Base-by-base conservation (phyloP, 2,113 vertebrate species). In the Electrona antarctica region DNA sequence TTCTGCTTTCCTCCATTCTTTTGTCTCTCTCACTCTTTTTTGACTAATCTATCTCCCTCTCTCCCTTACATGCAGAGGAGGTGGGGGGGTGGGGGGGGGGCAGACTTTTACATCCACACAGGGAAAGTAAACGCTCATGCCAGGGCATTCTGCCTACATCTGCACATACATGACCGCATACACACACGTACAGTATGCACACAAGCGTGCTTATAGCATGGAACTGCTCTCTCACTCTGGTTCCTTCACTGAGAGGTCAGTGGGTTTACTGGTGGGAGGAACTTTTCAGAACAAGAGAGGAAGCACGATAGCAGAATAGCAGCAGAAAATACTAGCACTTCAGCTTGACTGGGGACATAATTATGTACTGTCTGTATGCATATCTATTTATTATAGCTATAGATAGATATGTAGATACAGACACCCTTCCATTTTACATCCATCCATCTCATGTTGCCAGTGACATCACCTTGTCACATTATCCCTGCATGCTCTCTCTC, bases 211-310 rank as follows among this genome's bases (percentile, higher is more conserved):
- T 28, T 15, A 85, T 79, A 84, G 86, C 80, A 78, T 77, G 81
- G 80, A 83, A 85, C 85, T 86, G 83, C 85, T 87, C 74, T 65
- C 55, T 11, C 7, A 64, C 47, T 9, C 46, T n/a, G n/a, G 10
- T 47, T 49, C 61, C 7, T 0, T 9, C 47, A 49, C 47, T 8
- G n/a, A 64, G 86, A 41, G 87, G 85, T 90, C 87, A 86, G 29
- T 62, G 87, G 82, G 90, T 91, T 90, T 88, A 73, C 71, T 80
- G 71, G 85, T 74, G 82, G 87, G 89, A 46, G 83, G 86, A 76
- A 73, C 76, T 47, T 74, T 69, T 77, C 64, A 67, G 71, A 66
- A 77, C 58, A 48, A 69, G 54, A 66, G 28, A 15, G 48, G 60
- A 49, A 56, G 46, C 33, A 65, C 65, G 52, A 54, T 54, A 60